These are phyloP conservation scores for Semnopithecus entellus DNA, from an alignment of 2,113 vertebrate species.

Conservation along the genomic window DNA sequence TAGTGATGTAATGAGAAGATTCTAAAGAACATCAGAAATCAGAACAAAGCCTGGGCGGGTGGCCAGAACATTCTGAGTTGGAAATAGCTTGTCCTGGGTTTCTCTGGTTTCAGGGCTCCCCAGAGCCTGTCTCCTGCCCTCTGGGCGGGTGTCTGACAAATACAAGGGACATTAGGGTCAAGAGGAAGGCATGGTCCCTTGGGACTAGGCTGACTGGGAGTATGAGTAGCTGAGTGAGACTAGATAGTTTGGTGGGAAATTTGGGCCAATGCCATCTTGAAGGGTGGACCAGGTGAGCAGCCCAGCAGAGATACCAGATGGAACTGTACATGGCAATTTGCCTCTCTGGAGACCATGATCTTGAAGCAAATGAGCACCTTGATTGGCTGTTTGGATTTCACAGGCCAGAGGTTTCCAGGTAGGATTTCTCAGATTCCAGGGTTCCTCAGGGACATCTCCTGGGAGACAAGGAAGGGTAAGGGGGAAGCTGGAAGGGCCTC, in stretches of 20 bases:
- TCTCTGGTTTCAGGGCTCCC: constrained; percentile 64
- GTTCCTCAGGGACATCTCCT: not conserved
- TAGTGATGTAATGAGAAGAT: constrained; percentile 46
- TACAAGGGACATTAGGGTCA: not conserved
- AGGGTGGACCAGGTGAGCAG: not conserved
- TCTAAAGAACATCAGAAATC: constrained; percentile 47
- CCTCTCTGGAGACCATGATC: not conserved
- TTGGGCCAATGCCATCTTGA: not conserved
- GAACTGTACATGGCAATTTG: not conserved
- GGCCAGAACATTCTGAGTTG: constrained; percentile 51
- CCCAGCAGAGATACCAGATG: not conserved
- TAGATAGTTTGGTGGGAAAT: not conserved
- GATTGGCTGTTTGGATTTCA: not conserved
- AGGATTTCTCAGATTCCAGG: not conserved
- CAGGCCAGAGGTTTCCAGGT: not conserved
- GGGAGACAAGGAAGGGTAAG: not conserved
- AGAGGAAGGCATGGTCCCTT: not conserved
- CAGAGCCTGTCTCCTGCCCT: constrained; percentile 28
- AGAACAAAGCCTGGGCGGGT: constrained; percentile 64
- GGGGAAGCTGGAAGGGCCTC: not conserved
- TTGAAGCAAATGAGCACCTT: not conserved
- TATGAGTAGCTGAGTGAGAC: not conserved
- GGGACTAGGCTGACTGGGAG: not conserved
- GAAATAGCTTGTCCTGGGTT: constrained; percentile 55
- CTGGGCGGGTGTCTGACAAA: constrained; percentile 31